Evolutionary conservation across 1,140 invertebrate species (phyloP), one percentile per base, ranked within the genome.

Genomic region (Magallana angulata): DNA sequence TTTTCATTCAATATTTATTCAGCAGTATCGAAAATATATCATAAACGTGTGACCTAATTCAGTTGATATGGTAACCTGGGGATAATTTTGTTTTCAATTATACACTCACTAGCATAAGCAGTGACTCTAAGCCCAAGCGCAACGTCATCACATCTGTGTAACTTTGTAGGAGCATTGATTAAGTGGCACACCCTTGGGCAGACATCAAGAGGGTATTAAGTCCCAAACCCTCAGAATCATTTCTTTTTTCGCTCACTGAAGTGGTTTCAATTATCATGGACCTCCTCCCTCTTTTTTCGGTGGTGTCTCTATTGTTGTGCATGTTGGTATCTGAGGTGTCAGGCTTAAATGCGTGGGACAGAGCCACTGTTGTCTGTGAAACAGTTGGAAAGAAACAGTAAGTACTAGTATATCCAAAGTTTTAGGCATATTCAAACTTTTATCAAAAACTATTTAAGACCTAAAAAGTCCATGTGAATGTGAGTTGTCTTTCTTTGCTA

Each of bases 361-460:
- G 68, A 76, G 68, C 68, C 24, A 76, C 68, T 30, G 68, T 76
- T 30, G 68, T 76, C 8, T 76, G 68, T 36, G 68, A 76, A 11
- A 76, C 68, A 8, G 30, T 36, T 76, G 24, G 68, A 18, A 76
- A 76, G 36, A 76, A 76, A 12, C 68, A 76, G 68, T 76, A 76
- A 76, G 68, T 76, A 62, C 5, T 16, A 24, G 24, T 24, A 24
- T 24, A 24, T n/a, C n/a, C 14, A 16, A 62, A 16, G 60, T 12
- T 62, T 6, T 12, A 62, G 12, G 36, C 36, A 48, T 48, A 48
- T 48, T 62, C 0, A 12, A 62, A 62, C 9, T n/a, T 62, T 62
- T 1, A 62, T 62, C 2, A 16, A 62, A 62, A 62, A 12, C 5
- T 12, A n/a, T 12, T 62, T 48, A 48, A 48, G 36, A 4, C 36